Base-by-base conservation (phyloP, 2,797 vertebrate genomes). In the Galaxias olidus region DNA sequence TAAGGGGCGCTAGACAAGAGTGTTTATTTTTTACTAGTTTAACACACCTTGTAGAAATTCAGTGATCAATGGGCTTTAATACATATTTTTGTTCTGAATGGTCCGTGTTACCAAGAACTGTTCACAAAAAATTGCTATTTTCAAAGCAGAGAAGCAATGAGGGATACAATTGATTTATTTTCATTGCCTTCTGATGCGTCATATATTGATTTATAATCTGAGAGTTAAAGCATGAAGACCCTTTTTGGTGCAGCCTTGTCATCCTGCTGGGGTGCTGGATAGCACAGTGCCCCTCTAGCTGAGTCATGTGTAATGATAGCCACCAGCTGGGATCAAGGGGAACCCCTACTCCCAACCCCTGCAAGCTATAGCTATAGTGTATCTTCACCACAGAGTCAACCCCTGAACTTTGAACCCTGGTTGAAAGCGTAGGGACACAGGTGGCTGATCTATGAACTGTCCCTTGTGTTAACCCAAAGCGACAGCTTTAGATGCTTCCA, bases 321-420 rank as follows among this genome's bases (percentile, higher is more conserved):
- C 19, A 42, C 71, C 73, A 52, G 61, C 63, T 65, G 75, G 53
- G 59, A 57, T 55, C 64, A 66, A 45, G 30, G 17, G 61, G 47
- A 41, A 15, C 57, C 13, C 66, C 17, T 56, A 51, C 44, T 51
- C 63, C 52, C 44, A 50, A 49, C 59, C 60, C 58, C 59, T 18
- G 13, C 59, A 13, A 6, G n/a, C 61, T 64, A 63, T 46, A 10
- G 49, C 46, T 44, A 44, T 19, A 45, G 10, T 51, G 43, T 47
- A 4, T 71, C 49, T 47, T 40, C 60, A 30, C 66, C 68, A 59
- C 64, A 70, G 79, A 75, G 74, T 73, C 75, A 68, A 51, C 54
- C 52, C 13, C 51, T 68, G 64, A 72, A 66, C 69, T 76, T 50
- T 72, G 68, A 71, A 51, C 65, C 66, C 62, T 53, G 47, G 53